Percentiles rank a stretch among this genome's conserved stretches.
phyloP scores from a whole-genome alignment of 2,888 invertebrate genomes.

The Aromia moschata region DNA sequence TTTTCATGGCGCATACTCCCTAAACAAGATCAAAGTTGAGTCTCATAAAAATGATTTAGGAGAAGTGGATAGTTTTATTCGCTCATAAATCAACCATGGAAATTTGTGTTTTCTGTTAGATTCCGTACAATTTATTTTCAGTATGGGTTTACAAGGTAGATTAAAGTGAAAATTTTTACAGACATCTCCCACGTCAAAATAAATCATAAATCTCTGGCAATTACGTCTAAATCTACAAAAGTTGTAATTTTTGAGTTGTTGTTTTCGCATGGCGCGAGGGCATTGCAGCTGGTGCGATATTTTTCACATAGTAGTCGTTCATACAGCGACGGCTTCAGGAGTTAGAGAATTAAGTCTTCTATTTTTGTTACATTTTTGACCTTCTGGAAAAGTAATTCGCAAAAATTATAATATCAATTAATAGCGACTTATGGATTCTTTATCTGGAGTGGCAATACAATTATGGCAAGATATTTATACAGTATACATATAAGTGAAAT shows the following conservation, averaged over 20 bases:
- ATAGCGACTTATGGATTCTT: no score
- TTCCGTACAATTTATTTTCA: slow-evolving; percentile 41
- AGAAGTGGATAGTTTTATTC: slow-evolving; percentile 20
- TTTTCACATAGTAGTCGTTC: slow-evolving; percentile 54
- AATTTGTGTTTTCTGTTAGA: slow-evolving; percentile 33
- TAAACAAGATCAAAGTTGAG: slow-evolving; percentile 4
- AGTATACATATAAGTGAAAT: no score
- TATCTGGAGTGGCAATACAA: no score
- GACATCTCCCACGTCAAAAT: slow-evolving; percentile 54
- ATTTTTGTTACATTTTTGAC: no score
- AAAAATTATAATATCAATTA: no score
- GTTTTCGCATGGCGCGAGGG: slow-evolving; percentile 44
- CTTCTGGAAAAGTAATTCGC: no score
- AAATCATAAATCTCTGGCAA: slow-evolving; percentile 50
- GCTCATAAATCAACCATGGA: slow-evolving; percentile 37
- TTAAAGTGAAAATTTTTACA: slow-evolving; percentile 49
- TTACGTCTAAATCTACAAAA: slow-evolving; percentile 49
- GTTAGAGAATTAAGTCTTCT: no score
- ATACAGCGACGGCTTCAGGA: no score
- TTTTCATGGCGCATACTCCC: background rate
- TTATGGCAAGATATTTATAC: no score
- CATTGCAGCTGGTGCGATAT: slow-evolving; percentile 54
- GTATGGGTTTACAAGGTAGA: slow-evolving; percentile 31
- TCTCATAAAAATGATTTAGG: slow-evolving; percentile 5
- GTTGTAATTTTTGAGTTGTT: slow-evolving; percentile 51